phyloP scores from a whole-genome alignment of 2,113 vertebrate species.

The Procavia capensis region DNA sequence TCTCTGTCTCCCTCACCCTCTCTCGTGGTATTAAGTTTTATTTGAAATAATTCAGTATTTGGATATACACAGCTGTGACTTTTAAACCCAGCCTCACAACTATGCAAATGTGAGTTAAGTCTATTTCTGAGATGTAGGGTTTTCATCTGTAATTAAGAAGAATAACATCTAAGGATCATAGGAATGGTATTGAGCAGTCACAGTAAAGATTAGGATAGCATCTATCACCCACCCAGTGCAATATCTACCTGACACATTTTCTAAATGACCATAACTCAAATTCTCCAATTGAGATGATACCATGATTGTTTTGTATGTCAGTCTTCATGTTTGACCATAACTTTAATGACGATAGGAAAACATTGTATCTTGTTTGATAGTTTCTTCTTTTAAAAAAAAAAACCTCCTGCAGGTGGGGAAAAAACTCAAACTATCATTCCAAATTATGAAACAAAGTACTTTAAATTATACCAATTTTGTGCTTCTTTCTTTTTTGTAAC shows the following conservation, averaged over 20 bases:
- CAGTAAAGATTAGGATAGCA: neutral
- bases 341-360: slow-evolving; percentile 16
- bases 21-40: neutral
- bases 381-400: slow-evolving; percentile 45
- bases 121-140: neutral
- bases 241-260: neutral
- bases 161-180: neutral
- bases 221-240: neutral
- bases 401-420: neutral
- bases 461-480: neutral
- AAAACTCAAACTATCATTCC: slow-evolving; percentile 9
- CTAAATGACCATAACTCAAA: neutral
- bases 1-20: neutral
- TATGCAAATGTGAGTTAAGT: neutral
- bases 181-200: neutral
- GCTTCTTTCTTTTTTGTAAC: neutral
- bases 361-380: neutral
- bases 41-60: neutral
- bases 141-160: slow-evolving; percentile 7
- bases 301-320: neutral
- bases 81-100: neutral
- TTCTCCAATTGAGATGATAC: neutral
- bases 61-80: neutral
- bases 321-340: neutral
- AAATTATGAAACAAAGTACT: neutral